Conservation (phyloP, 2,888 invertebrate genomes). For the Resseliella maxima region DNA sequence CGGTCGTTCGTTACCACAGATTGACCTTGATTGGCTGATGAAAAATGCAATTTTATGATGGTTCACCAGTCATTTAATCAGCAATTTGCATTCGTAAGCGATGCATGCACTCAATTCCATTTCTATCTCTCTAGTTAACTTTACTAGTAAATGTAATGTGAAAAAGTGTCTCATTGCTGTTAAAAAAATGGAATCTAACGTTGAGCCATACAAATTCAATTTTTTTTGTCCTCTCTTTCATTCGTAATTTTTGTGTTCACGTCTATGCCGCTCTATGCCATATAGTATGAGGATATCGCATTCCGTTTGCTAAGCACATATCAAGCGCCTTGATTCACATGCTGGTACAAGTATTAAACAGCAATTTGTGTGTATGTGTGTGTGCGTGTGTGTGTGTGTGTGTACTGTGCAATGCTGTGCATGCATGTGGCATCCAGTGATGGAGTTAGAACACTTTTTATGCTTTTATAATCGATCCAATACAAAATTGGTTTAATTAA, state of each 20-base stretch:
- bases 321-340: background rate
- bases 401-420: background rate
- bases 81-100: constrained; percentile 13
- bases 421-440: constrained; percentile 45
- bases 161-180: background rate
- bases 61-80: background rate
- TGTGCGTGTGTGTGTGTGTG: background rate
- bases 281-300: background rate
- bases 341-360: background rate
- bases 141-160: background rate
- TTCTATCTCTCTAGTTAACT: background rate
- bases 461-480: constrained; percentile 1
- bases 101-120: background rate
- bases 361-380: background rate
- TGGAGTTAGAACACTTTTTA: constrained; percentile 22
- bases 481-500: constrained; percentile 54
- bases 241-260: background rate
- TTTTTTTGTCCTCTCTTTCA: background rate
- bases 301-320: constrained; percentile 23
- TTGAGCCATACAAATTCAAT: background rate
- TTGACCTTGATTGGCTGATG: constrained; percentile 3
- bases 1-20: background rate
- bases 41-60: constrained; percentile 44
- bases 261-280: background rate
- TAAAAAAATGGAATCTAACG: background rate